Evolutionary conservation across 2,888 invertebrate genomes (phyloP).

Genomic region (Imbricaverruca yamaguchii): DNA sequence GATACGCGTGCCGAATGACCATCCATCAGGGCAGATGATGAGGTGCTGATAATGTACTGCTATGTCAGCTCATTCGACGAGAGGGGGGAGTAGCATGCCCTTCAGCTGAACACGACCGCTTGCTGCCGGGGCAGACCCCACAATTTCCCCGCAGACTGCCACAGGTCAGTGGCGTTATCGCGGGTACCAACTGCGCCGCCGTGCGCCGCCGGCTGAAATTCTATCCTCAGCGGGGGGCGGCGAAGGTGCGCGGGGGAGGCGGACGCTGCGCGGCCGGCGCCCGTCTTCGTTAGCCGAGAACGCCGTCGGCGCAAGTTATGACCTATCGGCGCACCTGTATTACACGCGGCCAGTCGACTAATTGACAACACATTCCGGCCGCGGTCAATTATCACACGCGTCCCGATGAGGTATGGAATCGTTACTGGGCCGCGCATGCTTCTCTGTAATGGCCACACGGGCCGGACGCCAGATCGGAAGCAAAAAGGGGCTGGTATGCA

Average conservation of each 20-base stretch:
- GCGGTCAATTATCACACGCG: constrained; percentile 4
- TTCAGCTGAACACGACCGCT: too few relatives aligned
- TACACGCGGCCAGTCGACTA: neutral
- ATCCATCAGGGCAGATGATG: too few relatives aligned
- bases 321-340: neutral
- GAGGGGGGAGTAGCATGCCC: too few relatives aligned
- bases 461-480: neutral
- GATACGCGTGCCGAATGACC: too few relatives aligned
- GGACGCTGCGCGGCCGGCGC: neutral
- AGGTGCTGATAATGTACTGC: too few relatives aligned
- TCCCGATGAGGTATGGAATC: constrained; percentile 25
- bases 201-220: neutral
- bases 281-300: constrained; percentile 1
- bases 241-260: too few relatives aligned
- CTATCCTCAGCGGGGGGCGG: neutral
- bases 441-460: constrained; percentile 23
- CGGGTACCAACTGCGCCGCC: too few relatives aligned
- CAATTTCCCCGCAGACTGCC: too few relatives aligned
- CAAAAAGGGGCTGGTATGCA: constrained; percentile 21
- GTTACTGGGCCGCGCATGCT: constrained; percentile 24
- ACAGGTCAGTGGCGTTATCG: too few relatives aligned
- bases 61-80: too few relatives aligned
- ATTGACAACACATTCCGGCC: constrained; percentile 23
- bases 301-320: neutral
- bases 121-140: too few relatives aligned